Base-by-base conservation (phyloP, 2,113 vertebrate species). In the Erythrolamprus reginae region DNA sequence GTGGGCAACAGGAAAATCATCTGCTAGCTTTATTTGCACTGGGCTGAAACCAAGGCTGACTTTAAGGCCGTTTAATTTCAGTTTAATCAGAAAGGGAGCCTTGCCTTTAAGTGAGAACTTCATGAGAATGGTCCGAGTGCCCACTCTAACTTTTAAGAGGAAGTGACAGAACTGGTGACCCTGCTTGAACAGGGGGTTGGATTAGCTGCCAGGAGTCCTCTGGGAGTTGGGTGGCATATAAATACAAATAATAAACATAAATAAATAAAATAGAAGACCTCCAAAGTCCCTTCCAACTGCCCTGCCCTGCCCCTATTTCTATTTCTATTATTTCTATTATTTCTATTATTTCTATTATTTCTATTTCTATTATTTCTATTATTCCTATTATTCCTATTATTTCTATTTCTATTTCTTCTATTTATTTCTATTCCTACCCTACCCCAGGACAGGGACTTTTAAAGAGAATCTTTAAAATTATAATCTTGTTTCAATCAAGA, bases 111-210 rank as follows among this genome's bases (percentile, higher is more conserved):
- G 96, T 96, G 95, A 96, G 0, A 38, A 89, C 92, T 92, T 96
- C 96, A 96, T 95, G 96, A 96, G 96, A 95, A 92, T 95, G 95
- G 95, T 96, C 96, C 94, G 96, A 95, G 95, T 96, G 95, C 94
- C 95, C 95, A 95, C 96, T 96, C 95, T 93, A 94, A 94, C 94
- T 93, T 95, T 96, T 96, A 95, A 95, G 93, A 94, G 93, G 93
- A 93, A 33, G 91, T 87, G 92, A 91, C 92, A 87, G 93, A 89
- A 85, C 94, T 96, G 96, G 94, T n/a, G n/a, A n/a, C n/a, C n/a
- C n/a, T n/a, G n/a, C n/a, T n/a, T n/a, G n/a, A n/a, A n/a, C n/a
- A n/a, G n/a, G n/a, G n/a, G n/a, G n/a, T n/a, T n/a, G n/a, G n/a
- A n/a, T n/a, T n/a, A n/a, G n/a, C n/a, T n/a, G n/a, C n/a, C n/a